Conservation (phyloP, 2,888 invertebrate species). For the Zygogramma bicolorata region DNA sequence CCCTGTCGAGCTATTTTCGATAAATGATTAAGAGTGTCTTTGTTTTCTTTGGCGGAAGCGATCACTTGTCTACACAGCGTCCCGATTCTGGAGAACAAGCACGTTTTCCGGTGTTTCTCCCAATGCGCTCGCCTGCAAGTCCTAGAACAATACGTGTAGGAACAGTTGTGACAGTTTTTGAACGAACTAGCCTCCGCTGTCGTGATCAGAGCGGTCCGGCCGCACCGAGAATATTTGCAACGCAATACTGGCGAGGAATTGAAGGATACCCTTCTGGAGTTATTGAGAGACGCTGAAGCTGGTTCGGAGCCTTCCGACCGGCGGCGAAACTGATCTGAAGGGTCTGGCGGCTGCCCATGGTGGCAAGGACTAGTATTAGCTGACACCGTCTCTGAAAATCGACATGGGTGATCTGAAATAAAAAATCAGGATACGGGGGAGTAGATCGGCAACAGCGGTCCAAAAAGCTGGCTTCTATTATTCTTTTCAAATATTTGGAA, state of each 20-base stretch:
- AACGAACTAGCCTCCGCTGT: constrained; percentile 85
- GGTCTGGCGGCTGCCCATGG: constrained; percentile 49
- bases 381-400: constrained; percentile 66
- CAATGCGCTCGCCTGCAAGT: constrained; percentile 92
- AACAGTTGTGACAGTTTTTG: constrained; percentile 96
- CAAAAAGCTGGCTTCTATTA: too few species aligned
- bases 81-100: constrained; percentile 91
- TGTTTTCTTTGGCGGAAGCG: constrained; percentile 83
- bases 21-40: constrained; percentile 80
- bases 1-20: constrained; percentile 88
- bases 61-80: constrained; percentile 88
- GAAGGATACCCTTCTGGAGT: constrained; percentile 73
- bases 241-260: constrained; percentile 68
- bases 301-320: constrained; percentile 76
- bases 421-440: neutral
- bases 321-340: constrained; percentile 68
- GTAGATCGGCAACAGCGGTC: neutral
- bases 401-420: neutral
- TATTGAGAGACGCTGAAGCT: constrained; percentile 61
- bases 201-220: constrained; percentile 75
- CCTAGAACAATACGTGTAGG: constrained; percentile 92
- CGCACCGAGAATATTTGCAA: constrained; percentile 86
- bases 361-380: constrained; percentile 66
- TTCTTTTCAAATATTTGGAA: too few species aligned
- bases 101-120: constrained; percentile 92